Base-by-base conservation (phyloP, 1,140 invertebrate genomes). In the Drosophila biarmipes region DNA sequence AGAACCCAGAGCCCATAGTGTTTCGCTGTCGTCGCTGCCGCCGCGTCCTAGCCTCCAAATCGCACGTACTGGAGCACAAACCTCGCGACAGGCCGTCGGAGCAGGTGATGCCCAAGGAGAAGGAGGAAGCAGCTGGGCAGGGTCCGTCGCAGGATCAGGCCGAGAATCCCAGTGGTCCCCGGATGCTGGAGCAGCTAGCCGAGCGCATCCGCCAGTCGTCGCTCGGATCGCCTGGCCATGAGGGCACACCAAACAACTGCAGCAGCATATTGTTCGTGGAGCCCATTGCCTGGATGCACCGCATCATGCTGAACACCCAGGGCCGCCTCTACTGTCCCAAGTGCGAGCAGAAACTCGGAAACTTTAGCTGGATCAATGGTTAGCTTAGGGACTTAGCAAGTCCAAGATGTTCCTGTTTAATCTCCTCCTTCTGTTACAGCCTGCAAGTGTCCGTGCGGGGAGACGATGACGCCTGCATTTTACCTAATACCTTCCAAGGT, bases 301-400 rank as follows among this genome's bases (percentile, higher is more conserved):
- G 94, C 73, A 95, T 96, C 42, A 92, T 93, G 38, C 94, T 95
- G 73, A 94, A 93, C 58, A 94, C 94, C 2, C 94, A 96, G 80
- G 96, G 96, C 2, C 97, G 97, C 92, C 92, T 97, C n/a, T 93
- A 96, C 90, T 97, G 96, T 91, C 96, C 96, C 21, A 96, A 96
- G 91, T 97, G 96, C 78, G 93, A 93, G 43, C 94, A 94, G 43
- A 97, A 97, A 92, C 92, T 97, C 43, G 96, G 96, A 5, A 96
- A 95, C 40, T 97, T 96, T 86, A 97, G 95, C 92, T 97, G 96
- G 96, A 93, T 96, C 49, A 96, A 96, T 94, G 95, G 95, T 95
- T 56, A 72, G 92, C 21, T 34, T 0, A 11, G 3, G 2, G 6
- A 0, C 10, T 19, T 5, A 11, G 3, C 35, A 12, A 37, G 14